These are phyloP conservation scores for Trogon melanurus DNA, from an alignment of 2,113 vertebrate genomes.

Conservation along the genomic window DNA sequence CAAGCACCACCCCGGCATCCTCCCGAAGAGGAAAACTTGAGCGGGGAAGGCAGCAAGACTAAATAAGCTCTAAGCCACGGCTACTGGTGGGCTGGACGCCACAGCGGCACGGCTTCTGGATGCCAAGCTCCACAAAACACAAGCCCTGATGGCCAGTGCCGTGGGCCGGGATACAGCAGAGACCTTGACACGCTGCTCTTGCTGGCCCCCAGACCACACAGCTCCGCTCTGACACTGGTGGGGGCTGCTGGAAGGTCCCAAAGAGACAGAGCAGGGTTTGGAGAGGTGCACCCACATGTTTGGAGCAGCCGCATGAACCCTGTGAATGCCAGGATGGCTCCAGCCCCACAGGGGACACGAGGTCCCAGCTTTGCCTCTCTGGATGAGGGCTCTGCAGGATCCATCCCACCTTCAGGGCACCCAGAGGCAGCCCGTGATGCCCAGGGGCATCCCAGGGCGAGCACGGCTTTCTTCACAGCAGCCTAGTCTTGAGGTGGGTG, in stretches of 20 bases:
- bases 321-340: accelerated
- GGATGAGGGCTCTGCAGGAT: not conserved
- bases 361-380: not conserved
- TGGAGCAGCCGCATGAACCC: not conserved
- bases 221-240: not conserved
- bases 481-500: not conserved
- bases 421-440: accelerated
- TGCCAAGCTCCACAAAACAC: not conserved
- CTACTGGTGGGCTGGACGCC: not conserved
- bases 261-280: accelerated
- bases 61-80: not conserved
- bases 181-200: not conserved
- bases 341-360: accelerated
- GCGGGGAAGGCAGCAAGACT: not conserved
- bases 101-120: accelerated
- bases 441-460: accelerated
- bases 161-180: accelerated
- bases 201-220: not conserved
- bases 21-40: not conserved
- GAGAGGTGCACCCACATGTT: accelerated
- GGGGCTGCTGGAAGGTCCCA: not conserved
- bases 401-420: not conserved
- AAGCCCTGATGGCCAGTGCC: not conserved
- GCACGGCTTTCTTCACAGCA: accelerated
- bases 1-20: not conserved